Evolutionary conservation across 2,888 invertebrate genomes (phyloP).

Genomic region (Uropetala carovei): DNA sequence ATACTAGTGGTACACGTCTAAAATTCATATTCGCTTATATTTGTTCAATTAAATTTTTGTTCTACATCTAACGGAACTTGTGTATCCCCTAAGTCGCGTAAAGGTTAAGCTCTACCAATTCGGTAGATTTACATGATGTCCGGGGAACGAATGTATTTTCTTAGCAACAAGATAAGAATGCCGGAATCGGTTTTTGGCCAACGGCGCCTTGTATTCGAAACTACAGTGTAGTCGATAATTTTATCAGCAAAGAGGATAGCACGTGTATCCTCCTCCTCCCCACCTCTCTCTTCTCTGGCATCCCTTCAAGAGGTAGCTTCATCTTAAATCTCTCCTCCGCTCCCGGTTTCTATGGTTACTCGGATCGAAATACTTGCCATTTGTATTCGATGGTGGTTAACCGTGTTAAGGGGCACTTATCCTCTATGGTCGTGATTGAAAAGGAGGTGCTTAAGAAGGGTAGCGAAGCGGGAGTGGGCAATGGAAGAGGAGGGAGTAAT

Average conservation of each 20-base stretch:
- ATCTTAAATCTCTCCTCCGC: not conserved
- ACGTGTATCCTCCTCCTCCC: not conserved
- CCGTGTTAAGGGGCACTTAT: constrained; percentile 63
- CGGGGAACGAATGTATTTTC: no score
- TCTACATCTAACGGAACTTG: no score
- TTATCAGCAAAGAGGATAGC: not conserved
- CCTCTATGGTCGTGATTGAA: constrained; percentile 60
- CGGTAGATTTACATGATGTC: no score
- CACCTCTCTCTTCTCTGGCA: not conserved
- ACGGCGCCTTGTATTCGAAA: not conserved
- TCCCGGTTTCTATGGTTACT: constrained; percentile 44
- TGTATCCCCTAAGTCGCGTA: no score
- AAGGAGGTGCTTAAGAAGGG: constrained; percentile 55
- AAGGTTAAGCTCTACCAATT: no score
- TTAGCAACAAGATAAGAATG: not conserved
- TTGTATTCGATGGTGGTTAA: constrained; percentile 62
- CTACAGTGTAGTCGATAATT: not conserved
- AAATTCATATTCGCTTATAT: no score
- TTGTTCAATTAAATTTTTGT: no score
- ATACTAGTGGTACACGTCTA: no score
- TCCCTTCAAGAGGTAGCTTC: not conserved
- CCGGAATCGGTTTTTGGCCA: not conserved
- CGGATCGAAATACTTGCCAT: constrained; percentile 55
- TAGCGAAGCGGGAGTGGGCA: not conserved
- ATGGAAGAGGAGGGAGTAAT: not conserved